Percentiles rank a stretch among this genome's conserved stretches.
Evolutionary conservation across 2,113 vertebrate species (phyloP).

Genomic region (Antechinus stuartii): DNA sequence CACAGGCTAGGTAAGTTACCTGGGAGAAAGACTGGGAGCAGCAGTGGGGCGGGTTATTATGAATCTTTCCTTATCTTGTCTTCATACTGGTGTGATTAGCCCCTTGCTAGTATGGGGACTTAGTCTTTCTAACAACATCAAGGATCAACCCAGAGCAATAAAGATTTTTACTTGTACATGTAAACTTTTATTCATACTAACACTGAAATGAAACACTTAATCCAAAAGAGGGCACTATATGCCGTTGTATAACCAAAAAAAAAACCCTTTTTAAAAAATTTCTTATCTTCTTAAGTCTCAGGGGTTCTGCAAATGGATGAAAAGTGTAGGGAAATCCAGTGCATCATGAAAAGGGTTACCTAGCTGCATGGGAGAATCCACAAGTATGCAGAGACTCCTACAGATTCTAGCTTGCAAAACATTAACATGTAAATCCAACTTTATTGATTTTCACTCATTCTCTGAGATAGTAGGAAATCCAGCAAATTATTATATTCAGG

Average conservation of each 20-base stretch:
- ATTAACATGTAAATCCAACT: background rate
- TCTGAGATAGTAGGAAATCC: background rate
- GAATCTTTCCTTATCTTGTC: background rate
- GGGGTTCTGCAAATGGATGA: background rate
- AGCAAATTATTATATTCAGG: background rate
- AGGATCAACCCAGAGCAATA: background rate
- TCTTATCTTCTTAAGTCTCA: background rate
- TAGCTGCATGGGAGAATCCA: background rate
- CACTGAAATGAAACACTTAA: background rate
- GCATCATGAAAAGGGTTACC: background rate
- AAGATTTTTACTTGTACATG: background rate
- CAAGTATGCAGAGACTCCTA: background rate
- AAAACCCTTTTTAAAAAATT: background rate
- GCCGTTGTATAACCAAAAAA: background rate
- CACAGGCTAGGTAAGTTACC: background rate
- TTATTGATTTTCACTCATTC: background rate
- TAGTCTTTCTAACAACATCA: background rate
- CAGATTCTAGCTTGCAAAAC: background rate
- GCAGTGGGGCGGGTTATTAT: background rate
- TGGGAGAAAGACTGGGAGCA: background rate
- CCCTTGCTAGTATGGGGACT: background rate
- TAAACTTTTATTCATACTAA: background rate
- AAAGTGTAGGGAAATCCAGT: background rate
- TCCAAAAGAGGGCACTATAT: constrained; percentile 80
- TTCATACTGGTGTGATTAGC: background rate